These are phyloP conservation scores for Lordiphosa mommai DNA, from an alignment of 1,140 invertebrate species.

Conservation along the genomic window DNA sequence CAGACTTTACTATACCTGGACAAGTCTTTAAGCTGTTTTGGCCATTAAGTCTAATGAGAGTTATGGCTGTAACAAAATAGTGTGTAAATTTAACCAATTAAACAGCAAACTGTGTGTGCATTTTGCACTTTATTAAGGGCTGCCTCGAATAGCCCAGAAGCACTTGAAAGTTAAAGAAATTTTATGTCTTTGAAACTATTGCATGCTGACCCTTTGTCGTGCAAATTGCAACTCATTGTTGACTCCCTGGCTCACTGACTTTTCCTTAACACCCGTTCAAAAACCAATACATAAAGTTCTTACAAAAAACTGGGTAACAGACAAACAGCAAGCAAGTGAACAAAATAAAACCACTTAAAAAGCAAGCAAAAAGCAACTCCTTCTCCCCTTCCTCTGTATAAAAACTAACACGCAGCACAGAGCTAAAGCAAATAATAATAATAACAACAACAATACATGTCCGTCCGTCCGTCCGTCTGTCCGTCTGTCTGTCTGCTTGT, in stretches of 20 bases:
- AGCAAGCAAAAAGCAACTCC: slow-evolving; percentile 40
- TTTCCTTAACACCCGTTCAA: slow-evolving; percentile 1
- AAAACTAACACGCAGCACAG: slow-evolving; percentile 63
- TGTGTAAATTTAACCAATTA: no score
- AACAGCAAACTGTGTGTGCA: no score
- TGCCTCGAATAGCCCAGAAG: no score
- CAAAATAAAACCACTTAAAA: slow-evolving; percentile 64
- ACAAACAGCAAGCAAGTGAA: slow-evolving; percentile 42
- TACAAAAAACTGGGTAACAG: slow-evolving; percentile 10
- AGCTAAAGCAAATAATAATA: slow-evolving; percentile 25
- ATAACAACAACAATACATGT: slow-evolving; percentile 13
- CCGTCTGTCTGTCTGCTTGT: slow-evolving; percentile 23
- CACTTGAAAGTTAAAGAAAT: no score
- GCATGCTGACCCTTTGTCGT: slow-evolving; percentile 28
- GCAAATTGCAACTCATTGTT: slow-evolving; percentile 33
- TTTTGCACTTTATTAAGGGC: no score
- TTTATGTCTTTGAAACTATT: no score
- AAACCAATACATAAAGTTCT: slow-evolving; percentile 27
- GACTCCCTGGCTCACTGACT: slow-evolving; percentile 32
- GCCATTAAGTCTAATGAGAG: no score
- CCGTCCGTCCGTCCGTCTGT: slow-evolving; percentile 22
- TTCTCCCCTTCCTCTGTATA: slow-evolving; percentile 19
- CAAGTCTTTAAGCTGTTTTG: no score
- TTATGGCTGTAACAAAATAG: no score
- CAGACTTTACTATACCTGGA: no score